Evolutionary conservation across 2,797 vertebrate species (phyloP).

Genomic region (Schizothorax lantsangensis): DNA sequence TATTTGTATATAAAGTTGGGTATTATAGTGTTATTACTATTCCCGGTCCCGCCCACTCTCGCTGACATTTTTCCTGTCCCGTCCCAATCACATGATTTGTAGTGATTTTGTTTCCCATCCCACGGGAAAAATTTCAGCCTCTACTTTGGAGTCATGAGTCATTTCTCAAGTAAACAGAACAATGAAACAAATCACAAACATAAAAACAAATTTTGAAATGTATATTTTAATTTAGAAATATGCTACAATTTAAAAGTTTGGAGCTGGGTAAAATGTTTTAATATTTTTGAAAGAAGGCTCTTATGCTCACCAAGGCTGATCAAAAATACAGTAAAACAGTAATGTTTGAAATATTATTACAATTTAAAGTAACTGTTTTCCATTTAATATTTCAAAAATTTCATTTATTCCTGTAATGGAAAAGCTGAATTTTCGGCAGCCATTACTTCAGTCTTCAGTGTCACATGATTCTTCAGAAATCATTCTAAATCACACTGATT

Average conservation of each 20-base stretch:
- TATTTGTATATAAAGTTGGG: too few species aligned
- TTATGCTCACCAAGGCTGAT: not conserved
- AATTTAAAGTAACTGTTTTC: not conserved
- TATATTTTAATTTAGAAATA: not conserved
- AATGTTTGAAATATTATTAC: not conserved
- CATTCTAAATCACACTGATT: not conserved
- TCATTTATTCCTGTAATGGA: not conserved
- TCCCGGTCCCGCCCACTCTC: too few species aligned
- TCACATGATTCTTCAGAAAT: not conserved
- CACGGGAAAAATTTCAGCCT: too few species aligned
- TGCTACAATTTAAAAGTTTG: not conserved
- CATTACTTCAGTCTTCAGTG: not conserved
- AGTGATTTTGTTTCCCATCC: too few species aligned
- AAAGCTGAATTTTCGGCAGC: not conserved
- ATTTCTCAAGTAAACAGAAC: not conserved
- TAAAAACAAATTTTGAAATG: not conserved
- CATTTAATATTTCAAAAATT: not conserved
- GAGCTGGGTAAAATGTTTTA: not conserved
- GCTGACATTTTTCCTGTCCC: too few species aligned
- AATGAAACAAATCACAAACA: not conserved
- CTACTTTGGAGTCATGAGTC: too few species aligned
- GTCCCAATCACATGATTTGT: too few species aligned
- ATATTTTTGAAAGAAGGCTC: not conserved
- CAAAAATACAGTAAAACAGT: not conserved
- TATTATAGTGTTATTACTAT: too few species aligned